A percentile compares a stretch with the other conserved stretches of the same genome.
Conservation (phyloP, 1,140 invertebrate genomes). For the Papilio dardanus region DNA sequence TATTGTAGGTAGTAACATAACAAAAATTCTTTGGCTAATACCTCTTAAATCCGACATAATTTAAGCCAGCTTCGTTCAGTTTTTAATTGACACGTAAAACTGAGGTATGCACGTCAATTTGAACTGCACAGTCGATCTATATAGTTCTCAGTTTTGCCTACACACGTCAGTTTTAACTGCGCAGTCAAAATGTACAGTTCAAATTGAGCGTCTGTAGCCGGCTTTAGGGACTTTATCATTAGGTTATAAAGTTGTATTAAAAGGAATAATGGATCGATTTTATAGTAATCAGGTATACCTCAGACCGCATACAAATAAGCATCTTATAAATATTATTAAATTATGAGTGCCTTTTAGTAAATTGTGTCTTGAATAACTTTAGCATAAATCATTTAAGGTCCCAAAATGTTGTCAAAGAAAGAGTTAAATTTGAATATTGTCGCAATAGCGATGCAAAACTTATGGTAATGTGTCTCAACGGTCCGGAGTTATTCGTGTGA, state of each 20-base stretch:
- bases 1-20: no score
- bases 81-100: no score
- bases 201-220: no score
- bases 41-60: not conserved
- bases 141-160: no score
- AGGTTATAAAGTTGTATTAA: not conserved
- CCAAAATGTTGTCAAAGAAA: constrained; percentile 37
- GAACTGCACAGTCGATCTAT: no score
- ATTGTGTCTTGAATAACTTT: constrained; percentile 31
- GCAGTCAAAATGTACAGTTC: no score
- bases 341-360: constrained; percentile 15
- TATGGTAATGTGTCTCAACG: constrained; percentile 35
- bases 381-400: constrained; percentile 34
- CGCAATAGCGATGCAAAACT: constrained; percentile 36
- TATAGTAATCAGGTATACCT: not conserved
- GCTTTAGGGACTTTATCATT: not conserved
- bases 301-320: not conserved
- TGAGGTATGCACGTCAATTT: no score
- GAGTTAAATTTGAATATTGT: constrained; percentile 37
- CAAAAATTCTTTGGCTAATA: no score
- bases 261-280: constrained; percentile 1
- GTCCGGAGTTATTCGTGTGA: constrained; percentile 16
- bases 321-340: constrained; percentile 28
- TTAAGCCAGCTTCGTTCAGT: no score
- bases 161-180: no score